These are phyloP conservation scores for Melanerpes formicivorus DNA, from an alignment of 2,113 vertebrate genomes.

Conservation along the genomic window DNA sequence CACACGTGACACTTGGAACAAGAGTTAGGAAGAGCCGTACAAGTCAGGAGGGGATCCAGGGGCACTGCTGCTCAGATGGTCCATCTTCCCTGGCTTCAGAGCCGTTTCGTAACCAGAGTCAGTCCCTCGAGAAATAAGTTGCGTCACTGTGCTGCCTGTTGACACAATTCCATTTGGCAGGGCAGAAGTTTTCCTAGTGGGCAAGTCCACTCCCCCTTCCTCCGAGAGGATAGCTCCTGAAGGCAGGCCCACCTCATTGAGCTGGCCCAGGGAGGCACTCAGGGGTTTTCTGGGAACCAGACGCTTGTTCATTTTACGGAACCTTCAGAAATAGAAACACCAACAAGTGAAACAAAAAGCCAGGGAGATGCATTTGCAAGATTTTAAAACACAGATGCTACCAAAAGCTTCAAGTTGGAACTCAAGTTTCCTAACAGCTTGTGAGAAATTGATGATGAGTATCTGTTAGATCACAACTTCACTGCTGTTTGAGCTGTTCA, in stretches of 20 bases:
- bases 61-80: constrained; percentile 86
- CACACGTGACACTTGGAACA: background rate
- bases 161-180: constrained; percentile 90
- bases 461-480: background rate
- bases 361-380: background rate
- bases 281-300: constrained; percentile 86
- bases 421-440: background rate
- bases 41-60: constrained; percentile 94
- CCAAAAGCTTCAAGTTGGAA: background rate
- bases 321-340: constrained; percentile 76
- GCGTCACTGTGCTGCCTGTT: constrained; percentile 81
- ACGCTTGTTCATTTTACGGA: constrained; percentile 98
- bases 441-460: background rate
- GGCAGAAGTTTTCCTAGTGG: constrained; percentile 85
- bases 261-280: constrained; percentile 87
- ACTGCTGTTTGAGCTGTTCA: background rate
- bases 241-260: constrained; percentile 88
- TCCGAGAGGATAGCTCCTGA: constrained; percentile 87
- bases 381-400: background rate
- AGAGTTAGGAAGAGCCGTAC: constrained; percentile 77
- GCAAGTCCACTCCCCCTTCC: constrained; percentile 85
- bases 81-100: constrained; percentile 90
- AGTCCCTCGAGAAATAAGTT: constrained; percentile 91
- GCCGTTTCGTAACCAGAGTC: constrained; percentile 85
- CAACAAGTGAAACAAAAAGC: background rate